These are phyloP conservation scores for Melangyna quadrimaculata DNA, from an alignment of 2,888 invertebrate genomes.

Conservation along the genomic window DNA sequence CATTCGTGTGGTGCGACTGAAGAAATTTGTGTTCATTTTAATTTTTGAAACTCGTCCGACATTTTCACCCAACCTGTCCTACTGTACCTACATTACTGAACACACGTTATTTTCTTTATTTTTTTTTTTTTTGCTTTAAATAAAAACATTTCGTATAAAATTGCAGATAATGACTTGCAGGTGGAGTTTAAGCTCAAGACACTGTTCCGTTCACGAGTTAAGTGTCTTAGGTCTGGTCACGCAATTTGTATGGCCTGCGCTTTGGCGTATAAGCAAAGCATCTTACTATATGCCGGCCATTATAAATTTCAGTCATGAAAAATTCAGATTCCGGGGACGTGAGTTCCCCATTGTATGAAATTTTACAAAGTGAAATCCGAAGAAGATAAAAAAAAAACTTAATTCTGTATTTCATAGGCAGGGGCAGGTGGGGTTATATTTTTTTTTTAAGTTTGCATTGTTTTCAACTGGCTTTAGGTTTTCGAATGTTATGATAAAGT, in stretches of 20 bases:
- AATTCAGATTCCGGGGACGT: slow-evolving; percentile 1
- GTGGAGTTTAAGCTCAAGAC: slow-evolving; percentile 26
- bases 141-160: slow-evolving; percentile 30
- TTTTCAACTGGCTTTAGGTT: slow-evolving; percentile 9
- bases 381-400: background rate
- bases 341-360: slow-evolving; percentile 6
- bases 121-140: background rate
- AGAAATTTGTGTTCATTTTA: no score
- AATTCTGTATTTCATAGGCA: background rate
- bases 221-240: slow-evolving; percentile 33
- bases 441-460: background rate
- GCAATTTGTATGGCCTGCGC: slow-evolving; percentile 12
- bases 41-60: background rate
- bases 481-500: background rate
- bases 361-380: slow-evolving; percentile 11
- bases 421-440: background rate
- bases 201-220: slow-evolving; percentile 16
- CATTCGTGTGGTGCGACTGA: no score
- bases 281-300: background rate
- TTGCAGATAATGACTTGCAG: slow-evolving; percentile 39
- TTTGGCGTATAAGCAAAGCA: no score
- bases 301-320: slow-evolving; percentile 31
- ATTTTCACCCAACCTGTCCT: background rate
- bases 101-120: background rate
- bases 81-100: background rate